phyloP scores from a whole-genome alignment of 2,888 invertebrate genomes.

The Standfussiana lucernea region DNA sequence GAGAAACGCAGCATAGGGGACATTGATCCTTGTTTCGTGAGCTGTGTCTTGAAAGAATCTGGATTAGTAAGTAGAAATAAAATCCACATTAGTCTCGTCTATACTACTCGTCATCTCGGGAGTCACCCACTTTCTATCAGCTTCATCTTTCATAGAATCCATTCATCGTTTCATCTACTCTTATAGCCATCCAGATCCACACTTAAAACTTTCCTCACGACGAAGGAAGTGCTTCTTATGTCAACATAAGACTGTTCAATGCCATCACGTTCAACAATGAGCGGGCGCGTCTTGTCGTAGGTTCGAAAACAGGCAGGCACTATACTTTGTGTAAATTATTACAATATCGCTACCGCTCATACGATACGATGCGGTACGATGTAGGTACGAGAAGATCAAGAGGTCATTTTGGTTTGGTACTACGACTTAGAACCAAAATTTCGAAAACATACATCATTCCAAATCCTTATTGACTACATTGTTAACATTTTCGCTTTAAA shows the following conservation, averaged over 20 bases:
- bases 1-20: constrained; percentile 49
- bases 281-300: not conserved
- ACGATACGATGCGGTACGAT: no score
- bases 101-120: not conserved
- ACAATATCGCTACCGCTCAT: not conserved
- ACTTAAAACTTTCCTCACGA: not conserved
- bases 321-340: not conserved
- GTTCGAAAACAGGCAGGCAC: not conserved
- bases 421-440: not conserved
- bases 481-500: not conserved
- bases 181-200: not conserved
- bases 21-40: constrained; percentile 72
- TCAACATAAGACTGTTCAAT: not conserved
- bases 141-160: not conserved
- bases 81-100: not conserved
- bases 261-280: not conserved
- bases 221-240: not conserved
- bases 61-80: constrained; percentile 70
- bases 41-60: constrained; percentile 73
- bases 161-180: not conserved
- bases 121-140: not conserved
- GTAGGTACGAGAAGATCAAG: not conserved
- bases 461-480: not conserved
- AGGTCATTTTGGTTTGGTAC: not conserved
- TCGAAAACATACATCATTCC: not conserved